These are phyloP conservation scores for Tringa solitaria DNA, from an alignment of 2,113 vertebrate genomes.

Conservation along the genomic window DNA sequence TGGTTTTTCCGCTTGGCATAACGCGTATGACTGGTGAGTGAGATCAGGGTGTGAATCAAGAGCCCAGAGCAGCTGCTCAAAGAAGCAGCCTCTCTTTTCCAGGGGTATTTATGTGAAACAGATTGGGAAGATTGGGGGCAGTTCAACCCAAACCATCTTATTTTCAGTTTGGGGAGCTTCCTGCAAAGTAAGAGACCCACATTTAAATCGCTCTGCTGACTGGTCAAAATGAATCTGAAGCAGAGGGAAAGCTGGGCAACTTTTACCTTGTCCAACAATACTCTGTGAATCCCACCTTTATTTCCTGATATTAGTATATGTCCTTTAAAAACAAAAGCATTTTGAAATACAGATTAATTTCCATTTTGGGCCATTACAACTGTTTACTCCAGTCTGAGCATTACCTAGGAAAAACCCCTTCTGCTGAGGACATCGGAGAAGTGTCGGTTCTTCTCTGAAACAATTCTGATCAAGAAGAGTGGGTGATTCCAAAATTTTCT, in stretches of 20 bases:
- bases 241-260: not conserved
- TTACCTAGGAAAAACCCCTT: not conserved
- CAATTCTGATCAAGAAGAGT: not conserved
- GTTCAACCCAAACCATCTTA: not conserved
- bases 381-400: not conserved
- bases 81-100: not conserved
- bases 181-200: not conserved
- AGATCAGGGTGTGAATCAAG: not conserved
- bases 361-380: not conserved
- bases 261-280: not conserved
- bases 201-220: not conserved
- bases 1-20: not conserved
- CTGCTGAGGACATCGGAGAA: not conserved
- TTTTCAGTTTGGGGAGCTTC: not conserved
- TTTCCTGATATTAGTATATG: not conserved
- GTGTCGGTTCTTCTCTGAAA: accelerated
- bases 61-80: not conserved
- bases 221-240: not conserved
- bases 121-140: not conserved
- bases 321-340: not conserved
- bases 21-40: not conserved
- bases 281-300: not conserved
- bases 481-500: not conserved
- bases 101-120: no score
- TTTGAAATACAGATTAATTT: not conserved